Evolutionary conservation across 2,888 invertebrate species (phyloP).

Genomic region (Nematopogon swammerdamellus): DNA sequence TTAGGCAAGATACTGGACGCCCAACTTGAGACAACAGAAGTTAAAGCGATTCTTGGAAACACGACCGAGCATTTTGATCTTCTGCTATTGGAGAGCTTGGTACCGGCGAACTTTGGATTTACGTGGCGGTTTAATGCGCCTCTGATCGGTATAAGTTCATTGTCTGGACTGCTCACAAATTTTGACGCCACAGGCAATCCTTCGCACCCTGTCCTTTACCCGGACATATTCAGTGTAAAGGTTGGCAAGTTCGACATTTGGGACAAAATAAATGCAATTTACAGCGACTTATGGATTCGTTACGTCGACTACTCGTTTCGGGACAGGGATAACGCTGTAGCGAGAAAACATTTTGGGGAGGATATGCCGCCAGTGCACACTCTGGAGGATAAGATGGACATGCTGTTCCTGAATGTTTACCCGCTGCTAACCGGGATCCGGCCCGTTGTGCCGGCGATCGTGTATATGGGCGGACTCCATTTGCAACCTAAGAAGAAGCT

Average conservation of each 20-base stretch:
- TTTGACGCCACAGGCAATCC: slow-evolving; percentile 12
- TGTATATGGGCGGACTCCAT: slow-evolving; percentile 9
- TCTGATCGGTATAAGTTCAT: slow-evolving; percentile 13
- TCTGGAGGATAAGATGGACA: slow-evolving; percentile 6
- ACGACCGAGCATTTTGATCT: slow-evolving; percentile 17
- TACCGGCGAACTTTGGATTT: slow-evolving; percentile 10
- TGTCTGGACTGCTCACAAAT: slow-evolving; percentile 4
- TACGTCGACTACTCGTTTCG: slow-evolving; percentile 1
- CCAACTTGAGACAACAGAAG: slow-evolving; percentile 11
- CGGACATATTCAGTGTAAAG: slow-evolving; percentile 15
- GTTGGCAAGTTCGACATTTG: slow-evolving; percentile 15
- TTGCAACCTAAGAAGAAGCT: slow-evolving; percentile 7
- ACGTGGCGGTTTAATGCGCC: slow-evolving; percentile 17
- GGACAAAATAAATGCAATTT: slow-evolving; percentile 1
- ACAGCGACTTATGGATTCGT: slow-evolving; percentile 2
- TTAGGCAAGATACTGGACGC: slow-evolving; percentile 10
- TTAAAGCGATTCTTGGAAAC: slow-evolving; percentile 6
- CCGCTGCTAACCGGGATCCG: slow-evolving; percentile 6
- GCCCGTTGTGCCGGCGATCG: slow-evolving; percentile 9
- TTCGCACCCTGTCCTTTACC: slow-evolving; percentile 32
- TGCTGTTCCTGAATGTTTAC: slow-evolving; percentile 9
- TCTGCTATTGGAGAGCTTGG: slow-evolving; percentile 16
- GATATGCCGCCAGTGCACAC: slow-evolving; percentile 4
- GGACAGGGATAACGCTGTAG: slow-evolving; percentile 3
- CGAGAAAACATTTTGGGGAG: slow-evolving; percentile 7